Base-by-base conservation (phyloP, 2,888 invertebrate species). In the Argyresthia goedartella region DNA sequence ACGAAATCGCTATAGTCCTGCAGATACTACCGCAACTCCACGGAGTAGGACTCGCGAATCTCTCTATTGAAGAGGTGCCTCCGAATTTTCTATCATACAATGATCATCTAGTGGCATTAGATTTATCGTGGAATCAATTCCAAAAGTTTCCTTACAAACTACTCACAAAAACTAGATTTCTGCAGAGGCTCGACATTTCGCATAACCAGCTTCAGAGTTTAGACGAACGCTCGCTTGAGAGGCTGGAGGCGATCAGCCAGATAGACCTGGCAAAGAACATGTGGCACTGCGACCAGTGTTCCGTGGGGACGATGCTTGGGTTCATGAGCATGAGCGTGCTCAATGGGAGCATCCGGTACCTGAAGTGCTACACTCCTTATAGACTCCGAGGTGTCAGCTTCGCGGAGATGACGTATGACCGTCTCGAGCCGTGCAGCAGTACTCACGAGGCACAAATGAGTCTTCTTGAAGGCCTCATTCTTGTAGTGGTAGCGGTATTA, bases 71-170 rank as follows among this genome's bases (percentile, higher is more conserved):
- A 6, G 84, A 87, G 8, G 66, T 91, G 47, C 90, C 91, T 0
- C 72, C 81, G 1, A 88, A 89, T 58, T 81, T 91, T 57, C 87
- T 92, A 56, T 88, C 81, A 0, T 87, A 89, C 60, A 88, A 90
- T 59, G 87, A 89, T 39, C 88, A 89, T 59, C 73, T 95, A 55
- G 86, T 88, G 53, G 87, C 88, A 55, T 80, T 95, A 57, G 93
- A 94, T 78, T 76, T 95, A 62, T 93, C 93, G 36, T 89, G 91
- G 66, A 95, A 94, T 77, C 88, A 90, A 67, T 81, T 95, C 53
- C 81, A 76, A 0, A 82, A 77, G 49, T 81, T 92, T 60, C 89
- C 89, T 9, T 81, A 81, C 36, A 88, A 89, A 60, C 73, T 89
- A 48, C 70, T 92, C 0, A 75, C 81, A 1, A 87, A 89, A 53